Evolutionary conservation across 2,888 invertebrate genomes (phyloP).

Genomic region (Pollenia amentaria): DNA sequence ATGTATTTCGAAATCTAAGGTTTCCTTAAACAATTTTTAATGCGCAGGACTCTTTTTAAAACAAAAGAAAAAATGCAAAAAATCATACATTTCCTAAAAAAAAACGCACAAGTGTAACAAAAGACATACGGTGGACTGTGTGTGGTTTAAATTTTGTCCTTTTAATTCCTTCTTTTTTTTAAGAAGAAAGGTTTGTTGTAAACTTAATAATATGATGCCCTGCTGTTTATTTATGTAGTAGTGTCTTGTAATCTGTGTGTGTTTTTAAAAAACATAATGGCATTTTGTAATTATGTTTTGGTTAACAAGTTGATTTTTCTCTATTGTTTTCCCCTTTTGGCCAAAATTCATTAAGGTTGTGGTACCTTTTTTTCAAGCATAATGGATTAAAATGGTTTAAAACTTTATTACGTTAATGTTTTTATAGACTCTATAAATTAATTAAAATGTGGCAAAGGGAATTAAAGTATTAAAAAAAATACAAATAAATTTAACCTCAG

Average conservation of each 20-base stretch:
- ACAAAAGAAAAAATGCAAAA: slow-evolving; percentile 53
- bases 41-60: slow-evolving; percentile 15
- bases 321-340: neutral
- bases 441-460: neutral
- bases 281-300: slow-evolving; percentile 61
- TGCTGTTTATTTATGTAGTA: slow-evolving; percentile 49
- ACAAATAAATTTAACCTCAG: neutral
- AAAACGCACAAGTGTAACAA: slow-evolving; percentile 23
- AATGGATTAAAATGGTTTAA: neutral
- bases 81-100: slow-evolving; percentile 36
- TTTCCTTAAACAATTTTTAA: slow-evolving; percentile 41
- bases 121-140: slow-evolving; percentile 4
- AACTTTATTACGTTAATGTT: slow-evolving; percentile 17
- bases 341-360: neutral
- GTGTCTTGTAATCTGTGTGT: slow-evolving; percentile 16
- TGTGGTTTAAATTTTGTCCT: slow-evolving; percentile 5
- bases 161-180: neutral
- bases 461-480: neutral
- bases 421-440: slow-evolving; percentile 2
- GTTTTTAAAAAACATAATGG: slow-evolving; percentile 57
- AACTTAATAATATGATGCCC: slow-evolving; percentile 5
- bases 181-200: neutral
- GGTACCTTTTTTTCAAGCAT: neutral
- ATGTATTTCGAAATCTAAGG: slow-evolving; percentile 48
- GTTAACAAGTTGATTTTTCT: slow-evolving; percentile 20